Conservation (phyloP, 2,113 vertebrate genomes). For the Labeo catla region DNA sequence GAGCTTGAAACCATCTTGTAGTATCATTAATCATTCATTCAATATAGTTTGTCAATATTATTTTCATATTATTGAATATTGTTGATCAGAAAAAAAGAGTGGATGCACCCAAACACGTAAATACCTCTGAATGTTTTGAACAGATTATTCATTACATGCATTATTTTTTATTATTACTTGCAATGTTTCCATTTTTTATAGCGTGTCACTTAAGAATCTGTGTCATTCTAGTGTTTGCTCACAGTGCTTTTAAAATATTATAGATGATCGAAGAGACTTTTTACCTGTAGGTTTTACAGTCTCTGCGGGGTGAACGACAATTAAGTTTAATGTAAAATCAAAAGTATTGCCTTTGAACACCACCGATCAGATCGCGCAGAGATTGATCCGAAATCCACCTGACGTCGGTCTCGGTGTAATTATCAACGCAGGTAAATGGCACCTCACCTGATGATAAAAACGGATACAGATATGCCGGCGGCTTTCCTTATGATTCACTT, state of each 20-base stretch:
- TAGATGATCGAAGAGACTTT: not conserved
- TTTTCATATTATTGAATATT: too few species aligned
- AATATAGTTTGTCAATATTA: not conserved
- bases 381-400: not conserved
- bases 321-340: not conserved
- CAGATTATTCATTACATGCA: not conserved
- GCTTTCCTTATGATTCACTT: conserved; percentile 21
- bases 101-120: not conserved
- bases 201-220: not conserved
- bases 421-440: conserved; percentile 25
- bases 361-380: not conserved
- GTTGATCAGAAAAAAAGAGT: too few species aligned
- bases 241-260: not conserved
- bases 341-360: conserved; percentile 8
- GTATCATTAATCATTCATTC: not conserved
- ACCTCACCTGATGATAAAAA: conserved; percentile 24
- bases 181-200: not conserved
- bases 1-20: not conserved
- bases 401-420: not conserved
- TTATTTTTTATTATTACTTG: not conserved
- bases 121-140: not conserved
- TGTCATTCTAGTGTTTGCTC: not conserved
- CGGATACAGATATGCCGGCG: conserved; percentile 12
- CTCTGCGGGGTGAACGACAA: not conserved
- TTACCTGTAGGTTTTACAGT: not conserved